phyloP scores from a whole-genome alignment of 2,888 invertebrate species.

The Sipunculus nudus region DNA sequence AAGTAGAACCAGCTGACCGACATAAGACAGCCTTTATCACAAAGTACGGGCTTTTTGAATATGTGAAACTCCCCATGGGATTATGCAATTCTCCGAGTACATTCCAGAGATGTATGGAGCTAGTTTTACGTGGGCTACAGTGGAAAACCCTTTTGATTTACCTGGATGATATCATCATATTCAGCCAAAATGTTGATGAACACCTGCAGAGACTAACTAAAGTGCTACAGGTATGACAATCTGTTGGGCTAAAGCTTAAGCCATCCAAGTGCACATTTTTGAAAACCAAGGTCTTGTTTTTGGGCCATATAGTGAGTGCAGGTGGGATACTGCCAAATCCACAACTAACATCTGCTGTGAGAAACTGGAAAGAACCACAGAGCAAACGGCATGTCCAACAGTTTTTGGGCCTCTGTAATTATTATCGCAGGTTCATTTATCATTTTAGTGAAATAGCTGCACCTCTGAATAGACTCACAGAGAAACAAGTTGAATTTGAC shows the following conservation, averaged over 20 bases:
- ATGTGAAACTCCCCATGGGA: conserved; percentile 45
- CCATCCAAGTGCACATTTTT: conserved; percentile 19
- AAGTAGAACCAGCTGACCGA: conserved; percentile 9
- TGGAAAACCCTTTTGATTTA: conserved; percentile 54
- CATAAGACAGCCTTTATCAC: neutral
- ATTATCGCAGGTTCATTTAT: neutral
- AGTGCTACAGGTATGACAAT: neutral
- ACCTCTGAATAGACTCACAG: neutral
- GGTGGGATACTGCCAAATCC: conserved; percentile 16
- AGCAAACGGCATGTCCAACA: neutral
- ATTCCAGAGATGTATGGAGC: conserved; percentile 56
- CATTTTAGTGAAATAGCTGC: neutral
- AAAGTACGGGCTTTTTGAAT: conserved; percentile 37
- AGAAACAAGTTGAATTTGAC: neutral
- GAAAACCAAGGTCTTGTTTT: conserved; percentile 1
- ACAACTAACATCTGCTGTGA: conserved; percentile 2
- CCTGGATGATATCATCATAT: conserved; percentile 58
- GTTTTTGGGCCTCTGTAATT: conserved; percentile 3
- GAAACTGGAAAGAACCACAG: conserved; percentile 5
- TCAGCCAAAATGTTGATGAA: conserved; percentile 33
- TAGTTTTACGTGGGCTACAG: conserved; percentile 44
- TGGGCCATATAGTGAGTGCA: conserved; percentile 12
- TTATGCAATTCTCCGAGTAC: conserved; percentile 42
- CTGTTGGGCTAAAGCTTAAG: conserved; percentile 21
- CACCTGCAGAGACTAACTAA: neutral